Evolutionary conservation across 1,140 invertebrate species (phyloP).

Genomic region (Macrotrachela quadricornifera): DNA sequence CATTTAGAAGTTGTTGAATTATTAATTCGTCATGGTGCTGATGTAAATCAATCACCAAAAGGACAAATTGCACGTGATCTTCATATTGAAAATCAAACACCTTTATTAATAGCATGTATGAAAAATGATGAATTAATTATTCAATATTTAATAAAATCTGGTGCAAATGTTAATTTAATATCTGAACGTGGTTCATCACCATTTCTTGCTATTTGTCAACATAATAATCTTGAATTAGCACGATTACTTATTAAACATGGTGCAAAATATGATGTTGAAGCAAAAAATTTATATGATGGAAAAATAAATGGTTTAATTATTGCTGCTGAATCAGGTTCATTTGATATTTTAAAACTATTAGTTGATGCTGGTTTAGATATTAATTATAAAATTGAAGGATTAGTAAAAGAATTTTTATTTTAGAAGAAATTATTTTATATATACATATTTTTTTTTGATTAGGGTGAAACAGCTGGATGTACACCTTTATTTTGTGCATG

Average conservation of each 20-base stretch:
- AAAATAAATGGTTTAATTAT: constrained; percentile 9
- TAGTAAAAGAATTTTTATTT: not conserved
- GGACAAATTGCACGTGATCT: not conserved
- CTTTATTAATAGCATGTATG: constrained; percentile 8
- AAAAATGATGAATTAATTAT: constrained; percentile 5
- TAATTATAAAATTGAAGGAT: constrained; percentile 9
- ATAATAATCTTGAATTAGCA: constrained; percentile 4
- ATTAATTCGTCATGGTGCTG: constrained; percentile 48
- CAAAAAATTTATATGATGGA: constrained; percentile 8
- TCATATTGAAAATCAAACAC: not conserved
- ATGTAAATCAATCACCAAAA: constrained; percentile 39
- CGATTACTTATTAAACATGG: not conserved
- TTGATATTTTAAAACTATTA: constrained; percentile 3
- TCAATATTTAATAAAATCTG: constrained; percentile 1
- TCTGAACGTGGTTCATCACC: constrained; percentile 6
- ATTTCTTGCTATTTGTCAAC: constrained; percentile 5
- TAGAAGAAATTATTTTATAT: not conserved
- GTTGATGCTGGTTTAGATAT: constrained; percentile 3
- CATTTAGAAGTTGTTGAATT: constrained; percentile 52
- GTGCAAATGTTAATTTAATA: constrained; percentile 4
- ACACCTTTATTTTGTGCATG: constrained; percentile 10
- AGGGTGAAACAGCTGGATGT: constrained; percentile 7
- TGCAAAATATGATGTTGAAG: not conserved
- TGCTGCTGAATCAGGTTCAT: constrained; percentile 8
- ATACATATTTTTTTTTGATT: not conserved